Conservation (phyloP, 2,113 vertebrate species). For the Xiphorhynchus elegans region DNA sequence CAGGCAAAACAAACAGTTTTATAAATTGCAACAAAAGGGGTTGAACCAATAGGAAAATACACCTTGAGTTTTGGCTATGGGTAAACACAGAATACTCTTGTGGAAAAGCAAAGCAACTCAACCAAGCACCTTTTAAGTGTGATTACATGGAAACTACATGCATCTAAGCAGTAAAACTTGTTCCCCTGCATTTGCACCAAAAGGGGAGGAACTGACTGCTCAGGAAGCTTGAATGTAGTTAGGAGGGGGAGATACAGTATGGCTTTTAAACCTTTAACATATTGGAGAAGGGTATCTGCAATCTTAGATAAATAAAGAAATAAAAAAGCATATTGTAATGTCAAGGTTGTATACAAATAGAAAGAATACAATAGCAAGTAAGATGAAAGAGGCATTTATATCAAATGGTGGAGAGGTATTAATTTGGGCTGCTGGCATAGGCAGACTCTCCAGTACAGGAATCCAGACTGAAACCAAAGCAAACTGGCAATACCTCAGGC, state of each 20-base stretch:
- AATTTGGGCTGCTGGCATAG: neutral
- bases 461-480: constrained; percentile 4
- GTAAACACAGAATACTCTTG: neutral
- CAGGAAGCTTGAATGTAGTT: neutral
- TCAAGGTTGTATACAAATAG: neutral
- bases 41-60: constrained; percentile 15
- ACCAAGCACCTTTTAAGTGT: neutral
- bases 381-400: neutral
- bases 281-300: neutral
- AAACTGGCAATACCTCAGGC: neutral
- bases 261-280: neutral
- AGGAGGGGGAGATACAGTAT: neutral
- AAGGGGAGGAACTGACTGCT: neutral
- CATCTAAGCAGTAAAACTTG: constrained; percentile 14
- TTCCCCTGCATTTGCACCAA: neutral
- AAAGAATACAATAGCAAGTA: neutral
- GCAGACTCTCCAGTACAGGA: neutral
- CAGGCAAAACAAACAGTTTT: neutral
- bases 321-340: neutral
- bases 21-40: neutral
- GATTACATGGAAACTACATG: neutral
- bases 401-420: neutral
- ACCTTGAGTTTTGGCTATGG: constrained; percentile 1
- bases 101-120: neutral
- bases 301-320: neutral